Conservation (phyloP, 2,113 vertebrate genomes). For the Garra rufa region DNA sequence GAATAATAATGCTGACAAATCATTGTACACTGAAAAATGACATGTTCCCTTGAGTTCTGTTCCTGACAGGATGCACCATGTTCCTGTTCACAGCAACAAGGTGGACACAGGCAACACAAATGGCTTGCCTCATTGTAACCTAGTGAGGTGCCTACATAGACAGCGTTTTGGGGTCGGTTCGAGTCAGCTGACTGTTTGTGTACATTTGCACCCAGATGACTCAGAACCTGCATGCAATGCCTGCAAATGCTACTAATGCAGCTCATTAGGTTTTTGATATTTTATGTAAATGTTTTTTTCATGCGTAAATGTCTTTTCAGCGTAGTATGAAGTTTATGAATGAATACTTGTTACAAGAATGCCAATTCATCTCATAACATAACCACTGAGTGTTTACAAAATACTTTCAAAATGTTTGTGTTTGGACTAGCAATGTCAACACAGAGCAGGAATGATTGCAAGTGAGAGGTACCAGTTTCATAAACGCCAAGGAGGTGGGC, state of each 20-base stretch:
- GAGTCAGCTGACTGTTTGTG: neutral
- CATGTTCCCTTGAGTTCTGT: constrained; percentile 14
- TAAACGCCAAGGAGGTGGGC: neutral
- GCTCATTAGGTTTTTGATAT: neutral
- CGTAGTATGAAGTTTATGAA: neutral
- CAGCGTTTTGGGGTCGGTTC: neutral
- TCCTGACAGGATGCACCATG: constrained; percentile 30
- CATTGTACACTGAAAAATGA: neutral
- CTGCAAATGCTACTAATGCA: neutral
- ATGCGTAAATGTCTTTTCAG: too few relatives aligned
- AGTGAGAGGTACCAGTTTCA: neutral
- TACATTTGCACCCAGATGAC: neutral
- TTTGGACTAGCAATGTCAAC: neutral
- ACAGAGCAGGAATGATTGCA: neutral
- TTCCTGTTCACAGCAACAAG: constrained; percentile 28
- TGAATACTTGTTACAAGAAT: neutral
- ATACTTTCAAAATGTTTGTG: neutral
- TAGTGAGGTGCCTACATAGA: neutral
- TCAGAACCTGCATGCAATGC: neutral
- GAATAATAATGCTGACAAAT: neutral
- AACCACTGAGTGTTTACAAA: neutral
- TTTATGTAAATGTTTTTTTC: too few relatives aligned
- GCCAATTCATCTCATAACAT: neutral
- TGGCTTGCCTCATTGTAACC: neutral
- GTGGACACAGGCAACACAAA: neutral